Base-by-base conservation (phyloP, 2,113 vertebrate genomes). In the Cryptotis parvus region DNA sequence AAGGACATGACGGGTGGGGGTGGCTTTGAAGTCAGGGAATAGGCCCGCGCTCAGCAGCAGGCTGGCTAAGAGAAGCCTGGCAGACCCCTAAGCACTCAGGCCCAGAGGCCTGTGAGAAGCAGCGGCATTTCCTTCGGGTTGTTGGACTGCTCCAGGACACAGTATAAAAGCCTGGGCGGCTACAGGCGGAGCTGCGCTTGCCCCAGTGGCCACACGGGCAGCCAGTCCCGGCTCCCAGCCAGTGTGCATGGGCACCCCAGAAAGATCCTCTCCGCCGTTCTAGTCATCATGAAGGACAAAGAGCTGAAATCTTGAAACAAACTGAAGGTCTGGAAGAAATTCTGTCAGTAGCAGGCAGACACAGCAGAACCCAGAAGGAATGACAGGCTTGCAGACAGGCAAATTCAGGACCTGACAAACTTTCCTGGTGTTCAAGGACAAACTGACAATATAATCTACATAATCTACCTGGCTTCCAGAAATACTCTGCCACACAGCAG, bases 21-120 rank as follows among this genome's bases (percentile, higher is more conserved):
- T 3, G 74, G 74, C 94, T 90, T 87, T 91, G 94, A 92, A 94
- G 95, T 94, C 90, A 52, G 1, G 26, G 1, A 75, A 82, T 85
- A 70, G 18, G 52, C 76, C 79, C 76, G 78, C 63, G 37, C 39
- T 45, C 82, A 89, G 90, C 9, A 14, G 77, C 90, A 52, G 69
- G 77, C 29, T 75, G 61, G 69, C n/a, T 33, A 58, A 78, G 35
- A 75, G 16, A 85, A 58, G 31, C 39, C 49, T 10, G 18, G 24
- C 0, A 10, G 37, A 35, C 76, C 39, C 52, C 49, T 24, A n/a
- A 65, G 61, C 8, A n/a, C n/a, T 77, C 26, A 43, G 74, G 63
- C 68, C 15, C 12, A 35, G 9, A 18, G 31, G 37, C 16, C 58
- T 9, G 49, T 7, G 76, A 43, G 33, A 12, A 58, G 63, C 41